Percentiles rank a stretch among this genome's conserved stretches.
Conservation (phyloP, 23 tunicate genomes). For the Ciona savignyi region DNA sequence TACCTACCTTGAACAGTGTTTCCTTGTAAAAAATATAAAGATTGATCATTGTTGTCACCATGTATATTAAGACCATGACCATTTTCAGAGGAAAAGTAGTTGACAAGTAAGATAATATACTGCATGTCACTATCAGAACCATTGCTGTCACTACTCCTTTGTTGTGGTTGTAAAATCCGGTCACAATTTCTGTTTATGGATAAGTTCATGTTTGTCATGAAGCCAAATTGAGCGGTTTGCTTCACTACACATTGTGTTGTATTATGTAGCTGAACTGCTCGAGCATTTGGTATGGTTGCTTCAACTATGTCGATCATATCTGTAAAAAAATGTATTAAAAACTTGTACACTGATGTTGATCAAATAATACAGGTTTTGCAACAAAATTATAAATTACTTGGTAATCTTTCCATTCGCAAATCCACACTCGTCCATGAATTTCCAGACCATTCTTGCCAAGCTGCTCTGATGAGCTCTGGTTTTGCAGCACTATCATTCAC, state of each 20-base stretch:
- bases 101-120: background rate
- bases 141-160: background rate
- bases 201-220: no score
- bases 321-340: no score
- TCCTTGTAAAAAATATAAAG: background rate
- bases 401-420: background rate
- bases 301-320: no score
- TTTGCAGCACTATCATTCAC: constrained; percentile 26
- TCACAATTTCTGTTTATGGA: background rate
- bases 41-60: background rate
- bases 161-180: background rate
- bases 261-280: no score
- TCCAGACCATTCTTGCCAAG: constrained; percentile 11
- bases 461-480: background rate
- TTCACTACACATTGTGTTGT: no score
- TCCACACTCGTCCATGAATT: background rate
- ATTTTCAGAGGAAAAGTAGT: background rate
- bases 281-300: no score
- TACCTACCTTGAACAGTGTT: background rate
- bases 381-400: background rate
- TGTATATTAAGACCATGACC: background rate
- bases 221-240: no score
- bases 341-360: no score
- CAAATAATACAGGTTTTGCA: no score
- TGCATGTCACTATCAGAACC: background rate